Evolutionary conservation across 1,140 invertebrate species (phyloP).

Genomic region (Lordiphosa stackelbergi): DNA sequence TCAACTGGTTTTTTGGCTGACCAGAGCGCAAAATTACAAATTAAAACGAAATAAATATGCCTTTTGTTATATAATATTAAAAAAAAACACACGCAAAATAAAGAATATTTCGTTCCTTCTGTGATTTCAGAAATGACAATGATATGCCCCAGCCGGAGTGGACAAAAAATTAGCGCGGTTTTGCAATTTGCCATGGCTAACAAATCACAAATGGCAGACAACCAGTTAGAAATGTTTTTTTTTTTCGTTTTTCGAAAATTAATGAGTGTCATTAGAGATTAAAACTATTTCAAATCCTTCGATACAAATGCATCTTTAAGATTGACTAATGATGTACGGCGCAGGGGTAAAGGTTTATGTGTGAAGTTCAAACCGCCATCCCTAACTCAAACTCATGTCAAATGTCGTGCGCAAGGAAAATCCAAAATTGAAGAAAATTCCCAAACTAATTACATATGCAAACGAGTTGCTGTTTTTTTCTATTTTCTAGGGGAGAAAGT

Average conservation of each 20-base stretch:
- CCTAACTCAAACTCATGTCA: conserved; percentile 71
- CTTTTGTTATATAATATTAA: conserved; percentile 63
- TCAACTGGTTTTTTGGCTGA: conserved; percentile 71
- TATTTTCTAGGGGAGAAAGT: conserved; percentile 33
- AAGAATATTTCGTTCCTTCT: not conserved
- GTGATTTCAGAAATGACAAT: conserved; percentile 44
- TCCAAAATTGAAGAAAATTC: conserved; percentile 38
- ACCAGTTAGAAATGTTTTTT: conserved; percentile 14
- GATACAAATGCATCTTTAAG: conserved; percentile 69
- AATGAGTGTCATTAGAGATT: conserved; percentile 52
- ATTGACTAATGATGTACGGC: conserved; percentile 70
- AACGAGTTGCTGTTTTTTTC: conserved; percentile 38
- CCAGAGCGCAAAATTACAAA: conserved; percentile 74
- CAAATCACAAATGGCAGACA: conserved; percentile 54
- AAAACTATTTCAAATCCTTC: conserved; percentile 49
- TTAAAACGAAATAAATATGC: conserved; percentile 75
- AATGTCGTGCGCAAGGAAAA: conserved; percentile 47
- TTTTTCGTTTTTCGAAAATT: conserved; percentile 36
- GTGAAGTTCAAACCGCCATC: conserved; percentile 68
- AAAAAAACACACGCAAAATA: conserved; percentile 21
- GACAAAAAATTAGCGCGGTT: conserved; percentile 67
- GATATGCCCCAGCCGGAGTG: conserved; percentile 38
- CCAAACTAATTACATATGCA: conserved; percentile 73
- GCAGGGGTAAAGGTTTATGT: conserved; percentile 44
- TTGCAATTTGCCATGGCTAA: conserved; percentile 65